These are phyloP conservation scores for Celastrina argiolus DNA, from an alignment of 2,888 invertebrate species.

Conservation along the genomic window DNA sequence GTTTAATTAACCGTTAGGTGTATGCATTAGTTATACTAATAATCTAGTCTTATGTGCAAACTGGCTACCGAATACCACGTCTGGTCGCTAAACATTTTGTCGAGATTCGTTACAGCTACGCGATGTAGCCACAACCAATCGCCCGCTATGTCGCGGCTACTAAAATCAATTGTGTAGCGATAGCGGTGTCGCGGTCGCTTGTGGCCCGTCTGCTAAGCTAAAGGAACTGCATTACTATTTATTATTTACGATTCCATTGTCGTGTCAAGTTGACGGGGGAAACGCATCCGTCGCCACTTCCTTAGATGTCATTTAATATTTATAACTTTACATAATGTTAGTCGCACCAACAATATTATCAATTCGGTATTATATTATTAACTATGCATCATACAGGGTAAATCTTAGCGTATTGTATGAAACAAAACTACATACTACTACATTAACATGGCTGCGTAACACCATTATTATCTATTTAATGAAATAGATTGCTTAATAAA, in stretches of 20 bases:
- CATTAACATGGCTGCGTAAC: too few species aligned
- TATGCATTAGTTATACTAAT: neutral
- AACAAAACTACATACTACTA: too few species aligned
- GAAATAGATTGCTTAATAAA: too few species aligned
- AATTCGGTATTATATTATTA: neutral
- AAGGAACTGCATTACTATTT: slow-evolving; percentile 20
- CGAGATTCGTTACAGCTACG: too few species aligned
- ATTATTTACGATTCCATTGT: slow-evolving; percentile 27
- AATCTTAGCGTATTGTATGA: too few species aligned
- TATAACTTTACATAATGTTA: slow-evolving; percentile 1
- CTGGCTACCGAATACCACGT: neutral
- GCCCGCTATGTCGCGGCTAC: too few species aligned
- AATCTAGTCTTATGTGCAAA: neutral
- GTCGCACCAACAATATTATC: neutral
- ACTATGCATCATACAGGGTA: neutral
- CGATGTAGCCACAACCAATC: too few species aligned
- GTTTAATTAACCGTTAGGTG: neutral
- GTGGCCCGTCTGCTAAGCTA: neutral
- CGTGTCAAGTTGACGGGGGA: slow-evolving; percentile 29
- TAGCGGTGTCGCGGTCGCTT: neutral
- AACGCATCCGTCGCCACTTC: slow-evolving; percentile 31
- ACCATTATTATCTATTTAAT: too few species aligned
- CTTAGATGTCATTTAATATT: slow-evolving; percentile 1
- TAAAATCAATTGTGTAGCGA: too few species aligned
- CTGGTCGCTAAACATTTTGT: neutral